phyloP scores from a whole-genome alignment of 2,113 vertebrate species.

The Corythornis cristatus region DNA sequence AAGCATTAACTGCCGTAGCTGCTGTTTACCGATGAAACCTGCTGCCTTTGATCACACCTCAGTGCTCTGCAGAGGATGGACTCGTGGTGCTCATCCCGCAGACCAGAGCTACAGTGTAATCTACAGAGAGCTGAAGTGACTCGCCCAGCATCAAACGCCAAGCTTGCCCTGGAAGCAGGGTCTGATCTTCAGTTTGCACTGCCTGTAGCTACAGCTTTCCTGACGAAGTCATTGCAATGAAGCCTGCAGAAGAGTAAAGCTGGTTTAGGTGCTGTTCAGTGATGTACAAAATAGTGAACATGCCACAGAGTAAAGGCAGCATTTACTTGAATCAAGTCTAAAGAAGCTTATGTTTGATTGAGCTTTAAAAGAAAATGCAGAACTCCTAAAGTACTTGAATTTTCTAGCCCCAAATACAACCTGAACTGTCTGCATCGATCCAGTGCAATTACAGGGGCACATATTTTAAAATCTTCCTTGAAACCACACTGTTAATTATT shows the following conservation, averaged over 20 bases:
- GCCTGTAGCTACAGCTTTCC: not conserved
- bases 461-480: not conserved
- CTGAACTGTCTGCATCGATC: not conserved
- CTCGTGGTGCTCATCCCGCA: not conserved
- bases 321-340: not conserved
- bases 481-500: conserved; percentile 58
- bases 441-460: not conserved
- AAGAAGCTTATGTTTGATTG: not conserved
- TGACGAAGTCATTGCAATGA: not conserved
- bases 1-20: conserved; percentile 7
- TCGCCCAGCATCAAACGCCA: not conserved
- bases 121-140: not conserved
- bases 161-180: not conserved
- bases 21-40: not conserved
- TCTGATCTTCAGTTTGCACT: not conserved
- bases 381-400: not conserved
- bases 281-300: not conserved
- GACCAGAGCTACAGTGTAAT: not conserved
- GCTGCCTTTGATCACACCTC: not conserved
- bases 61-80: not conserved
- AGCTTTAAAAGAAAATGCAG: not conserved
- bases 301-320: not conserved
- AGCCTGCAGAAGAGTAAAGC: not conserved
- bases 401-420: not conserved
- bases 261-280: not conserved